Conservation (phyloP, 2,888 invertebrate species). For the Xestobium rufovillosum region DNA sequence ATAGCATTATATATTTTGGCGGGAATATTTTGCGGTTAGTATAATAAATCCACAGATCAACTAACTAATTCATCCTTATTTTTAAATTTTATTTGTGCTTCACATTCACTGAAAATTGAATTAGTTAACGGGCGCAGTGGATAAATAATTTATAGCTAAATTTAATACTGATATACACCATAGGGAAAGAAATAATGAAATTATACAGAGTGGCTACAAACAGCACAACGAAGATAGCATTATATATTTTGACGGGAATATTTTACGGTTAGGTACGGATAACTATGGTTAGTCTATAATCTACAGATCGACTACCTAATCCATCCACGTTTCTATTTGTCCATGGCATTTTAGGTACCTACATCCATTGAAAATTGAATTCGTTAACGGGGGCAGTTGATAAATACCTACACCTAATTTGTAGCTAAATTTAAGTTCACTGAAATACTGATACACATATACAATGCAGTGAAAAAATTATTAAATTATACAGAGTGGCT, state of each 20-base stretch:
- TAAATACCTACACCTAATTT: too few relatives aligned
- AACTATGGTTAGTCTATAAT: too few relatives aligned
- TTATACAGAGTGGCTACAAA: constrained; percentile 38
- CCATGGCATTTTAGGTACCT: constrained; percentile 10
- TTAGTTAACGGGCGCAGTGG: too few relatives aligned
- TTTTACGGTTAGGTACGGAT: constrained; percentile 49
- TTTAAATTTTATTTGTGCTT: constrained; percentile 7
- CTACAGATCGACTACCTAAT: neutral
- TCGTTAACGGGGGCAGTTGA: too few relatives aligned
- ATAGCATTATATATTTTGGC: constrained; percentile 44
- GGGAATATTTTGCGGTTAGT: constrained; percentile 48
- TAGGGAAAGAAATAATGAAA: too few relatives aligned
- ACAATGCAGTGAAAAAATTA: too few relatives aligned
- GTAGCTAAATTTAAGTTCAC: too few relatives aligned
- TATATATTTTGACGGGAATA: constrained; percentile 48
- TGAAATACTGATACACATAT: too few relatives aligned
- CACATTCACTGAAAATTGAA: neutral
- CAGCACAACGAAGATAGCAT: constrained; percentile 24
- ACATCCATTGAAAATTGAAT: neutral
- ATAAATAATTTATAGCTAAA: too few relatives aligned
- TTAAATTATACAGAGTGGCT: too few relatives aligned
- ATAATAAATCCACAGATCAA: constrained; percentile 5
- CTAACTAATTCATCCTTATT: constrained; percentile 11
- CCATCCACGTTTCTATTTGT: constrained; percentile 12
- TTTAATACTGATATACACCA: too few relatives aligned